These are phyloP conservation scores for Lepus americanus DNA, from an alignment of 2,113 vertebrate genomes.

Conservation along the genomic window DNA sequence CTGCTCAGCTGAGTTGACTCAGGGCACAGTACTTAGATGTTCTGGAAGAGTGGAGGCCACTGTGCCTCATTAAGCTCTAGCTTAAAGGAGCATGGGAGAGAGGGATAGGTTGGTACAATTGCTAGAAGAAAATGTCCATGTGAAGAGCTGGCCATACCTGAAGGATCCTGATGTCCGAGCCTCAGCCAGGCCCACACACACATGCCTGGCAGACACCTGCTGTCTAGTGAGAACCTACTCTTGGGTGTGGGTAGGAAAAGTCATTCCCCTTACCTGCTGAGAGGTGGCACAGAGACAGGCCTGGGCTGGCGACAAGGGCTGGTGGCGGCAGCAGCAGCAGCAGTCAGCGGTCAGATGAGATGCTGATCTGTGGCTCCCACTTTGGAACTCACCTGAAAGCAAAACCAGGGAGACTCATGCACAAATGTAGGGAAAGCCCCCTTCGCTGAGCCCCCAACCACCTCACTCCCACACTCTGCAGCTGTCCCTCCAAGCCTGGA, in stretches of 20 bases:
- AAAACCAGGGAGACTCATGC: neutral
- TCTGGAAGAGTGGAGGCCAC: neutral
- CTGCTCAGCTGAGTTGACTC: neutral
- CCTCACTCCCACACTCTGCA: accelerated
- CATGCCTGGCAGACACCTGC: accelerated
- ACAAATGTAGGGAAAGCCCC: neutral
- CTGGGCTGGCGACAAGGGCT: neutral
- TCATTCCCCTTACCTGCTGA: conserved; percentile 68
- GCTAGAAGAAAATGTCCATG: neutral
- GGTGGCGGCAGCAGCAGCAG: neutral
- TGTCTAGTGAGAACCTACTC: neutral
- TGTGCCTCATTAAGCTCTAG: too few relatives aligned
- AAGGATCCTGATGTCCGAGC: neutral
- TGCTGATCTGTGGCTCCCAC: neutral
- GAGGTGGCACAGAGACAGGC: neutral
- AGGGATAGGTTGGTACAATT: accelerated
- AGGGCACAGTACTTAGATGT: accelerated
- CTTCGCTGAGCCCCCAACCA: accelerated
- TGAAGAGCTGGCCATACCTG: too few relatives aligned
- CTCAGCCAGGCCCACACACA: accelerated
- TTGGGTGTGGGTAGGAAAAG: too few relatives aligned
- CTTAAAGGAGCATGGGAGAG: neutral
- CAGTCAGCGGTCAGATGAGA: neutral
- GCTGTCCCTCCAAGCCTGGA: neutral
- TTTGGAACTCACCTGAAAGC: conserved; percentile 55